phyloP scores from a whole-genome alignment of 2,888 invertebrate genomes.

The Ischnus inquisitorius region DNA sequence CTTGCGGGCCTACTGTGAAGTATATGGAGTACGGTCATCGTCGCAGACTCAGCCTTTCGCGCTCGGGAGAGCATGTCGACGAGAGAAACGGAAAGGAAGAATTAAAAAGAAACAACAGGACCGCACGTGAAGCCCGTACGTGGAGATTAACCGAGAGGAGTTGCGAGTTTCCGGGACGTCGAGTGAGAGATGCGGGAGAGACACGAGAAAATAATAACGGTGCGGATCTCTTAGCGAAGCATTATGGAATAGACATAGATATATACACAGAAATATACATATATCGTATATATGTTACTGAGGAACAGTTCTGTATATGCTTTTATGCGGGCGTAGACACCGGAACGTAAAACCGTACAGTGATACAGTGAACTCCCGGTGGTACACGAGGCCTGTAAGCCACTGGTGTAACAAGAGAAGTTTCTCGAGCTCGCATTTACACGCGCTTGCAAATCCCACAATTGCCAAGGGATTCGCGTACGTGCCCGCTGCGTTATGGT shows the following conservation, averaged over 20 bases:
- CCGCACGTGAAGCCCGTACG: constrained; percentile 3
- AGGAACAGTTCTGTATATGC: constrained; percentile 18
- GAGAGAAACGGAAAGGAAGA: constrained; percentile 46
- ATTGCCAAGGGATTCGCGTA: not conserved
- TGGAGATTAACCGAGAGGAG: constrained; percentile 34
- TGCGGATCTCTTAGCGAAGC: constrained; percentile 20
- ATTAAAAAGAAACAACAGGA: constrained; percentile 13
- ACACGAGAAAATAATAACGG: constrained; percentile 48
- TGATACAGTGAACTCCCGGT: constrained; percentile 24
- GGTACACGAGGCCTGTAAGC: constrained; percentile 10
- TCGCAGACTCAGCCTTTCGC: constrained; percentile 37
- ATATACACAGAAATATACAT: constrained; percentile 14
- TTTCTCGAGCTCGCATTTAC: not conserved
- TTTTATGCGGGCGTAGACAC: constrained; percentile 62
- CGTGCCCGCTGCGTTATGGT: constrained; percentile 6
- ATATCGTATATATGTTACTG: not conserved
- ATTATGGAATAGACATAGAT: constrained; percentile 14
- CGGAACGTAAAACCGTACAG: constrained; percentile 43
- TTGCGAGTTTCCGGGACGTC: constrained; percentile 59
- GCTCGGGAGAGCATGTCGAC: constrained; percentile 61
- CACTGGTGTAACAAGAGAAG: constrained; percentile 45
- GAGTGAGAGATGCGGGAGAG: constrained; percentile 45
- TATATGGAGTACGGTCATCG: constrained; percentile 7
- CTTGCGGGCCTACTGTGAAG: constrained; percentile 3
- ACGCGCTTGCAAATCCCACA: constrained; percentile 12